A percentile compares a stretch with the other conserved stretches of the same genome.
Conservation (phyloP, 1,140 invertebrate genomes). For the Cyphomyrmex costatus region DNA sequence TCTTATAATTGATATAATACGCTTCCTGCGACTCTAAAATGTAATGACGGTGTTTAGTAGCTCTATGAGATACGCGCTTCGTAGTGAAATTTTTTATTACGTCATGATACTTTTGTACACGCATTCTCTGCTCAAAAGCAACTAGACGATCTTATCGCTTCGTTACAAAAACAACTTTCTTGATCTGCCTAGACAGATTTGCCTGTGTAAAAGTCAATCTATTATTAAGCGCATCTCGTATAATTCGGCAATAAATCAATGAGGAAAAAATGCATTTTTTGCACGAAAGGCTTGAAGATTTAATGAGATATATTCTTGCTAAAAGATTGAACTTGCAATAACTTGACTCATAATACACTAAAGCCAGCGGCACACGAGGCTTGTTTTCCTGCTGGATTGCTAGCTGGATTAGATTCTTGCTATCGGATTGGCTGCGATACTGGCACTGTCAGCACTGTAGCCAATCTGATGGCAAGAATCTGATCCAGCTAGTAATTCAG, state of each 20-base stretch:
- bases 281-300: neutral
- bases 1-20: too few relatives aligned
- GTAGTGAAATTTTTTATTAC: neutral
- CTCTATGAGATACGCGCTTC: neutral
- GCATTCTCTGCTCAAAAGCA: neutral
- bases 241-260: neutral
- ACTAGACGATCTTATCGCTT: neutral
- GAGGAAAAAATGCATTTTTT: neutral
- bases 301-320: neutral
- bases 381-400: too few relatives aligned
- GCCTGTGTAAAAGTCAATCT: neutral
- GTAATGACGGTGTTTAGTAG: neutral
- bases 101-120: neutral
- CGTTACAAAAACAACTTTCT: conserved; percentile 2
- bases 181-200: neutral
- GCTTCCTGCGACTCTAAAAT: neutral
- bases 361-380: too few relatives aligned
- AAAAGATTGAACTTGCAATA: neutral
- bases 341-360: too few relatives aligned
- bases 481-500: too few relatives aligned
- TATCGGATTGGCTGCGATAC: too few relatives aligned
- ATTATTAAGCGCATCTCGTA: neutral
- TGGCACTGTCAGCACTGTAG: too few relatives aligned
- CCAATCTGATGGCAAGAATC: too few relatives aligned
- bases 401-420: too few relatives aligned